These are phyloP conservation scores for Cygnus atratus DNA, from an alignment of 2,113 vertebrate species.

Conservation along the genomic window DNA sequence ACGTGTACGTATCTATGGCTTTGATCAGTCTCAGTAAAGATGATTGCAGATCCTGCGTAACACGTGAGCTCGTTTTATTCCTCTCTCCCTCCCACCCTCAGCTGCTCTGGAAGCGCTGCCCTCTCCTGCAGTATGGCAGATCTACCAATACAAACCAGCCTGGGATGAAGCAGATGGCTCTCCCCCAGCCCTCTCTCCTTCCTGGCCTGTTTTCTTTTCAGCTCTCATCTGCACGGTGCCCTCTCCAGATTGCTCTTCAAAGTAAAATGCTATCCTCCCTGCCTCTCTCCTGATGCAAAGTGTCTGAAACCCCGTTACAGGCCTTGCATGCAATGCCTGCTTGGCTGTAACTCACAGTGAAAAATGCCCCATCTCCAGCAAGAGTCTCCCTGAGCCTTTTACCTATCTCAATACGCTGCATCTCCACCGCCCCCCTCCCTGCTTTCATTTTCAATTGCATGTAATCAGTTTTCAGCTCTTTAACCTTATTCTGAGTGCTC, in stretches of 20 bases:
- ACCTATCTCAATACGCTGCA: conserved; percentile 25
- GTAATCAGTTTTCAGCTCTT: conserved; percentile 70
- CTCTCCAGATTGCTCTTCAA: conserved; percentile 51
- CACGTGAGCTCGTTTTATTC: not conserved
- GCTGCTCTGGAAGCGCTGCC: not conserved
- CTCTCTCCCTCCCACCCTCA: not conserved
- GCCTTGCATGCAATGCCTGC: not conserved
- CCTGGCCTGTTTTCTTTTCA: not conserved
- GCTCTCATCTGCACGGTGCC: conserved; percentile 33
- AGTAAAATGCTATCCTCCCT: conserved; percentile 10
- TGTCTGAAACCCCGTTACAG: not conserved
- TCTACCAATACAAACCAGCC: not conserved
- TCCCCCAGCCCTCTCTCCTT: not conserved
- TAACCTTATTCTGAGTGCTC: conserved; percentile 69
- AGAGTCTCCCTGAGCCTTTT: conserved; percentile 29
- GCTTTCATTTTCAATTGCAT: conserved; percentile 71
- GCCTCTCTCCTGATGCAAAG: conserved; percentile 27
- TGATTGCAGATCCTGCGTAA: not conserved
- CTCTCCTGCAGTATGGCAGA: not conserved
- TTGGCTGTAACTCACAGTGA: conserved; percentile 26
- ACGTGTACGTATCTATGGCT: not conserved
- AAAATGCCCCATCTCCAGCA: conserved; percentile 46
- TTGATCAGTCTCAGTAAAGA: not conserved
- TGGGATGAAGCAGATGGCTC: not conserved
- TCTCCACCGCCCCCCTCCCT: not conserved